These are phyloP conservation scores for Megalurothrips usitatus DNA, from an alignment of 2,888 invertebrate species.

Conservation along the genomic window DNA sequence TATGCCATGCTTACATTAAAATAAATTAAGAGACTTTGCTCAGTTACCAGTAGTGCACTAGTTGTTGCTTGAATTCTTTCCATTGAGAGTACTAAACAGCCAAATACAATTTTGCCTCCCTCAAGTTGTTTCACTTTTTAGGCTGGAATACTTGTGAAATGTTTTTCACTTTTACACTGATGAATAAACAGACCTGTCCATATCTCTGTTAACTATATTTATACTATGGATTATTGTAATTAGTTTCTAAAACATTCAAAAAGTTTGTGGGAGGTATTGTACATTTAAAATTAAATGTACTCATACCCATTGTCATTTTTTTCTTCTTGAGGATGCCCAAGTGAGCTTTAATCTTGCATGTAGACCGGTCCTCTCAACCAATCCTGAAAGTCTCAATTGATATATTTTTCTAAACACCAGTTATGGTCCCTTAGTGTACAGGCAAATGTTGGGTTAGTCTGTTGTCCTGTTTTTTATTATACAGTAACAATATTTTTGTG, in stretches of 20 bases:
- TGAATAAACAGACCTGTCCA: not conserved
- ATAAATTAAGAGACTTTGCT: slow-evolving; percentile 10
- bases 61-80: not conserved
- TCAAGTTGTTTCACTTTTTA: slow-evolving; percentile 25
- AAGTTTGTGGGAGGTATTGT: too few relatives aligned
- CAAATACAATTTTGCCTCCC: slow-evolving; percentile 21
- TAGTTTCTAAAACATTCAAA: too few relatives aligned
- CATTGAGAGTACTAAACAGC: too few relatives aligned
- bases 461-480: not conserved
- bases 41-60: slow-evolving; percentile 28
- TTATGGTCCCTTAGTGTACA: too few relatives aligned
- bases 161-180: not conserved
- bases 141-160: not conserved
- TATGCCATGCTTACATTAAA: not conserved
- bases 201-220: not conserved
- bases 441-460: not conserved
- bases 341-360: too few relatives aligned
- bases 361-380: not conserved
- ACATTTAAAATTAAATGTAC: too few relatives aligned
- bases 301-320: too few relatives aligned
- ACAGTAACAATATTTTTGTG: too few relatives aligned
- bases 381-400: not conserved
- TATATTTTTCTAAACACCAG: not conserved
- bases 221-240: not conserved
- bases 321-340: too few relatives aligned